phyloP scores from a whole-genome alignment of 2,797 vertebrate species.

The Alosa sapidissima region DNA sequence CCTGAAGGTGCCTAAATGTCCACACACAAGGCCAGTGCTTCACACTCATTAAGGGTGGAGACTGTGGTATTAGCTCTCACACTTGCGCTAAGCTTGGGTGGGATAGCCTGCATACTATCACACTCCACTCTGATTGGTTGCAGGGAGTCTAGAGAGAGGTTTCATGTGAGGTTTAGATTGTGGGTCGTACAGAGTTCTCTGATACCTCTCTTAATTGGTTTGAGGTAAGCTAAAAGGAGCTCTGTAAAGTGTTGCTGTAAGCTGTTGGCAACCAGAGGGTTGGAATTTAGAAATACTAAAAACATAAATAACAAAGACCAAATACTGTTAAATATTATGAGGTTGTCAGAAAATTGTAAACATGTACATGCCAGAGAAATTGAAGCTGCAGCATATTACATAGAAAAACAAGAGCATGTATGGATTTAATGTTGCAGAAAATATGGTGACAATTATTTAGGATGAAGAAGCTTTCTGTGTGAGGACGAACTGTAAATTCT shows the following conservation, averaged over 20 bases:
- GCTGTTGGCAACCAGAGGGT: neutral
- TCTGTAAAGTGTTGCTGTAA: neutral
- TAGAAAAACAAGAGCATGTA: neutral
- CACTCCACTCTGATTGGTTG: neutral
- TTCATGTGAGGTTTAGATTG: neutral
- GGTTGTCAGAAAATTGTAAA: neutral
- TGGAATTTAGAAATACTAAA: neutral
- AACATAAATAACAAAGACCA: neutral
- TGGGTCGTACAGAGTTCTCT: neutral
- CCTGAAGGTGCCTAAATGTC: neutral
- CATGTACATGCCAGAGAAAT: neutral
- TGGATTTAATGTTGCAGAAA: neutral
- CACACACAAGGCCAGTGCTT: neutral
- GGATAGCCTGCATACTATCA: neutral
- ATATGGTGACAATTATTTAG: neutral
- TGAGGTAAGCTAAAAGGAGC: neutral
- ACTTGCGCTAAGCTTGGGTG: neutral
- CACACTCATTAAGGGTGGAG: neutral
- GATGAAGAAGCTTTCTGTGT: neutral
- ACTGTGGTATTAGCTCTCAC: neutral
- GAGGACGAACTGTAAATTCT: conserved; percentile 2
- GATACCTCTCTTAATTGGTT: neutral
- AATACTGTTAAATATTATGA: neutral
- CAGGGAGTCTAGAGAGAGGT: neutral
- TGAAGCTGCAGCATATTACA: neutral